These are phyloP conservation scores for Prunella strophiata DNA, from an alignment of 2,797 vertebrate genomes.

Conservation along the genomic window DNA sequence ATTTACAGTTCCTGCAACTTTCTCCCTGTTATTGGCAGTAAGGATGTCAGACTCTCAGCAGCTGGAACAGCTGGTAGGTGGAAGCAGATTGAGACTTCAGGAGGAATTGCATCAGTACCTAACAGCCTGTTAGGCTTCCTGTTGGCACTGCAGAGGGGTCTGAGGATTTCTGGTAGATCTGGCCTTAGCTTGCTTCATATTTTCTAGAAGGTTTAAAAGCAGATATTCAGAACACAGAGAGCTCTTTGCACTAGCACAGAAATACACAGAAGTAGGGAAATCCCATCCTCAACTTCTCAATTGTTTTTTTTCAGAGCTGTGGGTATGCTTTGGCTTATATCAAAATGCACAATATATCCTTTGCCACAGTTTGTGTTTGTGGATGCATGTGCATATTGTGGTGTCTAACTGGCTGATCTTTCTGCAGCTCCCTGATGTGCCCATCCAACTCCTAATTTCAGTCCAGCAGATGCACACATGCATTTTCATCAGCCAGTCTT, in stretches of 20 bases:
- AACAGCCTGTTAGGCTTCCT: not conserved
- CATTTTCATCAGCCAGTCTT: not conserved
- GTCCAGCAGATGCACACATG: not conserved
- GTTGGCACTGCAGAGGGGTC: not conserved
- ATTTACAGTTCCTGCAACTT: conserved; percentile 26
- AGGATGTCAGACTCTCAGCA: not conserved
- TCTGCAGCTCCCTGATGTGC: not conserved
- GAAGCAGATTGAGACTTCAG: not conserved
- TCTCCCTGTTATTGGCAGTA: not conserved
- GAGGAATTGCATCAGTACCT: not conserved
- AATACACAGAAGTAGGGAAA: not conserved
- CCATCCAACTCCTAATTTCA: not conserved
- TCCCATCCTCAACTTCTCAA: not conserved
- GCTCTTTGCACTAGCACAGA: not conserved
- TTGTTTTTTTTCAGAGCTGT: not conserved
- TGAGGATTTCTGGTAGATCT: not conserved
- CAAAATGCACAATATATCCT: not conserved
- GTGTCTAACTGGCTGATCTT: not conserved
- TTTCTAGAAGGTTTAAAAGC: not conserved
- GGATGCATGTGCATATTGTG: not conserved
- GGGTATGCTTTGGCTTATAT: not conserved
- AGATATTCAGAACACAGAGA: not conserved
- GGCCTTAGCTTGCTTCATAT: not conserved
- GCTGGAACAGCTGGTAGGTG: conserved; percentile 31
- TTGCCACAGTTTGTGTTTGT: not conserved